These are phyloP conservation scores for Drosophila subpulchrella DNA, from an alignment of 1,140 invertebrate species.

Conservation along the genomic window DNA sequence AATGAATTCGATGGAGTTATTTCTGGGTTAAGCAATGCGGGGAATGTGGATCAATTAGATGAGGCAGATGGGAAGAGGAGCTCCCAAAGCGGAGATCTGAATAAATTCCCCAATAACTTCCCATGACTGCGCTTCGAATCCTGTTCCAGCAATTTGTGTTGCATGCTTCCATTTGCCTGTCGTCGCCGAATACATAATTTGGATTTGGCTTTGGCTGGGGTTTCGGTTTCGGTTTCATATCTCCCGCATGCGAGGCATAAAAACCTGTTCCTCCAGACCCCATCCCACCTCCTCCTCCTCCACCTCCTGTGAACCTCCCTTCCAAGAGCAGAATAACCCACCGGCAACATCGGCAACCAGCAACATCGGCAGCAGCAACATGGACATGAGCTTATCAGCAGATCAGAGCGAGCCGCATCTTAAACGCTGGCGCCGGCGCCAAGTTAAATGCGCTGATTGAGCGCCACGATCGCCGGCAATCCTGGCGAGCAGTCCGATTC, in stretches of 20 bases:
- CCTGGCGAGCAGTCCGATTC: slow-evolving; percentile 36
- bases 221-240: slow-evolving; percentile 54
- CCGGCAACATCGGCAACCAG: slow-evolving; percentile 21
- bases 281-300: slow-evolving; percentile 12
- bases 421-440: slow-evolving; percentile 84
- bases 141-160: slow-evolving; percentile 44
- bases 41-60: slow-evolving; percentile 15
- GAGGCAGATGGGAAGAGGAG: background rate
- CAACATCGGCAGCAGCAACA: slow-evolving; percentile 46
- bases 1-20: slow-evolving; percentile 36
- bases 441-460: slow-evolving; percentile 80
- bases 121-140: slow-evolving; percentile 26
- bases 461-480: slow-evolving; percentile 58
- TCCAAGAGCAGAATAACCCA: slow-evolving; percentile 32
- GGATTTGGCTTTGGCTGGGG: slow-evolving; percentile 11
- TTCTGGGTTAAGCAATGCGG: background rate
- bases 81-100: background rate
- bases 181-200: slow-evolving; percentile 47
- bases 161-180: slow-evolving; percentile 34
- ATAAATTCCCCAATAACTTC: slow-evolving; percentile 20
- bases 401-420: slow-evolving; percentile 83
- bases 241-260: slow-evolving; percentile 47
- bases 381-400: slow-evolving; percentile 79
- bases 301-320: slow-evolving; percentile 10
- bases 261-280: slow-evolving; percentile 51